Evolutionary conservation across 35 echinoderm and acorn worm species (phyloP).

Genomic region (Nesometra sesokonis): DNA sequence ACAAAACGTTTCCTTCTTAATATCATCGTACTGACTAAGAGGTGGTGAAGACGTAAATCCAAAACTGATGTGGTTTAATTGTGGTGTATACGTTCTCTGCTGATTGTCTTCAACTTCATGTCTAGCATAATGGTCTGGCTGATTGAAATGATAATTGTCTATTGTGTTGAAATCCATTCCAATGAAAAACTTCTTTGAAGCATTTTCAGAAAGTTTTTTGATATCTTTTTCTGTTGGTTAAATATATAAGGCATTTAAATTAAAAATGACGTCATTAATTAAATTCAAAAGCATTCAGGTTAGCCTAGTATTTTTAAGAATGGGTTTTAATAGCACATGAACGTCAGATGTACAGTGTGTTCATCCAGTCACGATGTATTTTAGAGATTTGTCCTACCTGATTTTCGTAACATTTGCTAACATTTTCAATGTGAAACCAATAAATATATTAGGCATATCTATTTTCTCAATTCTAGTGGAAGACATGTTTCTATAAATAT

Average conservation of each 20-base stretch:
- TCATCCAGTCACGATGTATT: too few species aligned
- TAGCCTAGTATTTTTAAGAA: too few species aligned
- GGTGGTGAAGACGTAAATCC: conserved; percentile 24
- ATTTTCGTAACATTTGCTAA: too few species aligned
- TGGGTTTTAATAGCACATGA: too few species aligned
- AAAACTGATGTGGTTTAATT: conserved; percentile 66
- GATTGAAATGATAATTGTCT: conserved; percentile 62
- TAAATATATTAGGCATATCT: too few species aligned
- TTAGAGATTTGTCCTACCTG: too few species aligned
- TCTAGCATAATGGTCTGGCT: conserved; percentile 50
- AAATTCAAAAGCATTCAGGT: too few species aligned
- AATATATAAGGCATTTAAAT: too few species aligned
- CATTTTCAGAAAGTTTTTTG: neutral
- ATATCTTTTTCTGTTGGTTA: neutral
- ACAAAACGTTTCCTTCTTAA: conserved; percentile 23
- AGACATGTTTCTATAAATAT: too few species aligned
- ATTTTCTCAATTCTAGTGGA: too few species aligned
- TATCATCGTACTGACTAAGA: conserved; percentile 35
- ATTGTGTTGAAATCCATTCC: conserved; percentile 8
- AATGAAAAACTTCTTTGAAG: neutral
- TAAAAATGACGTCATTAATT: neutral
- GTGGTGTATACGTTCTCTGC: conserved; percentile 36
- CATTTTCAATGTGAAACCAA: too few species aligned
- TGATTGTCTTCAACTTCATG: conserved; percentile 43
- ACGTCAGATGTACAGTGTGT: too few species aligned